Percentiles rank a stretch among this genome's conserved stretches.
These are phyloP conservation scores for Fistularia commersonii DNA, from an alignment of 2,797 vertebrate genomes.

Conservation along the genomic window DNA sequence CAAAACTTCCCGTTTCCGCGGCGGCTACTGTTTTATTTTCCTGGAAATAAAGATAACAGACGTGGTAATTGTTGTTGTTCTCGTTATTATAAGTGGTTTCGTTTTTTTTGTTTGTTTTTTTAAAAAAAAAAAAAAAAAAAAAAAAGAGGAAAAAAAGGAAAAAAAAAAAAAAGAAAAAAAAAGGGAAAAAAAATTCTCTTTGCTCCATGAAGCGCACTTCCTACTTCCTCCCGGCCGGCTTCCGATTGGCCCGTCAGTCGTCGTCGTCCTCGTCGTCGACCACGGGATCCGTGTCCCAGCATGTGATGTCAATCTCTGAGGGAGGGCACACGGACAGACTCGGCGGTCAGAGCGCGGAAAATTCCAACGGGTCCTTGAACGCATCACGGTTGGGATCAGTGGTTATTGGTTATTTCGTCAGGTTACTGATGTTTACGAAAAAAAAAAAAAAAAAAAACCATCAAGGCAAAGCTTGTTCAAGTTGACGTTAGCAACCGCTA, in stretches of 20 bases:
- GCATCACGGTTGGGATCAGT: no score
- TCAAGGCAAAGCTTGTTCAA: no score
- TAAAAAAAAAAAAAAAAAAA: no score
- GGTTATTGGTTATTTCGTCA: no score
- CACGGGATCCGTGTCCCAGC: constrained; percentile 94
- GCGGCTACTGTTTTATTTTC: constrained; percentile 65
- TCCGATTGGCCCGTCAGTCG: constrained; percentile 66
- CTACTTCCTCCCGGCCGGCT: constrained; percentile 50
- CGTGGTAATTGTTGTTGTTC: constrained; percentile 71
- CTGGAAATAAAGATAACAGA: constrained; percentile 75
- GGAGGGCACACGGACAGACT: constrained; percentile 11
- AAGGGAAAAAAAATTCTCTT: constrained; percentile 54
- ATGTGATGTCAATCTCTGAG: constrained; percentile 94
- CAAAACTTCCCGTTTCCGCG: constrained; percentile 34
- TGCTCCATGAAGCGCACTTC: constrained; percentile 58
- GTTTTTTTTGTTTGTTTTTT: constrained; percentile 54
- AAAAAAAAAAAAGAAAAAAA: no score
- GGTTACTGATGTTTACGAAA: no score
- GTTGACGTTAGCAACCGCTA: no score
- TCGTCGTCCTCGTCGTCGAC: constrained; percentile 90
- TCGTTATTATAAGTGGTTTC: constrained; percentile 36
- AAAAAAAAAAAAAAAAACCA: no score
- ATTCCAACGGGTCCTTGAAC: no score
- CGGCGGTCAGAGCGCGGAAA: no score
- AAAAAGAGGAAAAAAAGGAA: no score